These are phyloP conservation scores for Ursus arctos DNA, from an alignment of 2,113 vertebrate species.

Conservation along the genomic window DNA sequence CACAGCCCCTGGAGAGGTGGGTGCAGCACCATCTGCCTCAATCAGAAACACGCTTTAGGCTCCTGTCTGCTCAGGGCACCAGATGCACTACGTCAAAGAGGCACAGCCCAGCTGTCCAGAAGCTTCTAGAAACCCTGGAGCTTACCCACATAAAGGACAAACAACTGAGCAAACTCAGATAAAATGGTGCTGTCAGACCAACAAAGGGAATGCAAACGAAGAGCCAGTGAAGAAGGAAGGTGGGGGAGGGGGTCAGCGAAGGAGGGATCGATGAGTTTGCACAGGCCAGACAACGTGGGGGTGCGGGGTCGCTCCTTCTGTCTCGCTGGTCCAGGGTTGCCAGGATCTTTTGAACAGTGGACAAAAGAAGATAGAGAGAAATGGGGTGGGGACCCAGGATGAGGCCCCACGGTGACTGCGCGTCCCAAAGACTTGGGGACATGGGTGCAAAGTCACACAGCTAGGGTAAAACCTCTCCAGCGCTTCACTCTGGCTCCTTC, in stretches of 20 bases:
- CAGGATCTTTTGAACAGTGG: neutral
- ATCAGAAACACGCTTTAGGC: conserved; percentile 35
- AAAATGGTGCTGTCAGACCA: conserved; percentile 11
- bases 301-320: no score
- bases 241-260: neutral
- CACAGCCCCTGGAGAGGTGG: neutral
- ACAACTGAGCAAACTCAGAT: conserved; percentile 57
- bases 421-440: neutral
- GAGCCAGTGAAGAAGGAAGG: neutral
- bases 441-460: neutral
- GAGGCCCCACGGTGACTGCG: no score
- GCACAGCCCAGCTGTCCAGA: conserved; percentile 53
- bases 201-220: neutral
- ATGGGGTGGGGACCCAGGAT: neutral
- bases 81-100: neutral
- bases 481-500: neutral
- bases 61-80: neutral
- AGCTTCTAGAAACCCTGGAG: conserved; percentile 64
- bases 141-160: conserved; percentile 14
- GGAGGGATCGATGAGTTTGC: neutral
- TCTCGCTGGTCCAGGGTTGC: neutral
- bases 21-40: conserved; percentile 13
- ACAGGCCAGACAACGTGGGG: neutral
- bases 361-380: neutral
- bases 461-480: neutral